Evolutionary conservation across 1,140 invertebrate species (phyloP), one percentile per base, ranked within the genome.

Genomic region (Diprion similis): DNA sequence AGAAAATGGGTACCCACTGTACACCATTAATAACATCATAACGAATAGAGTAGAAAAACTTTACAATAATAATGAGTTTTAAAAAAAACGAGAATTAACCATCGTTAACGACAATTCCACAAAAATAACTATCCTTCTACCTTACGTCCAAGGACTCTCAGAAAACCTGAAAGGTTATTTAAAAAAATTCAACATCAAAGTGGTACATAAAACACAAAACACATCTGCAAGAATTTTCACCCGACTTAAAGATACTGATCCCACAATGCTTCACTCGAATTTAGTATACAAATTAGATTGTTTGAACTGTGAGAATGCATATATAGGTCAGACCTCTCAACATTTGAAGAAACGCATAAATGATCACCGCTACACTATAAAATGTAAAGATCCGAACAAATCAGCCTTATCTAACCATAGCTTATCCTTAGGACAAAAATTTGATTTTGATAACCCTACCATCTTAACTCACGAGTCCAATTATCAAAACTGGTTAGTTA

Each of bases 1-100:
- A n/a, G 3, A 6, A 8, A 71, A 71, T 71, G 17, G 70, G 10
- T 71, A 71, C 18, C 70, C 70, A 3, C 11, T 64, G 6, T 8
- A 0, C 11, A 51, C 59, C 45, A 64, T 24, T 11, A 64, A 71
- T 24, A 59, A 18, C 0, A 51, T 51, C 10, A 51, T 10, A 51
- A 51, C 48, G 10, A 15, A 10, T 10, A 51, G 48, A 15, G 48
- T 51, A 0, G 48, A 51, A 10, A 51, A 51, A 51, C 10, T 51
- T 51, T 51, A 51, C 15, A 51, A 51, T 51, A 15, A 51, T 15
- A 51, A 10, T 51, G 48, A 10, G 48, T 51, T 10, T 15, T 15
- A 51, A 15, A 15, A 51, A 51, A 10, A 15, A 1, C 48, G 10
- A 51, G n/a, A n/a, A n/a, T n/a, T n/a, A n/a, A n/a, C n/a, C n/a